Evolutionary conservation across 1,140 invertebrate species (phyloP).

Genomic region (Tenebrio molitor): DNA sequence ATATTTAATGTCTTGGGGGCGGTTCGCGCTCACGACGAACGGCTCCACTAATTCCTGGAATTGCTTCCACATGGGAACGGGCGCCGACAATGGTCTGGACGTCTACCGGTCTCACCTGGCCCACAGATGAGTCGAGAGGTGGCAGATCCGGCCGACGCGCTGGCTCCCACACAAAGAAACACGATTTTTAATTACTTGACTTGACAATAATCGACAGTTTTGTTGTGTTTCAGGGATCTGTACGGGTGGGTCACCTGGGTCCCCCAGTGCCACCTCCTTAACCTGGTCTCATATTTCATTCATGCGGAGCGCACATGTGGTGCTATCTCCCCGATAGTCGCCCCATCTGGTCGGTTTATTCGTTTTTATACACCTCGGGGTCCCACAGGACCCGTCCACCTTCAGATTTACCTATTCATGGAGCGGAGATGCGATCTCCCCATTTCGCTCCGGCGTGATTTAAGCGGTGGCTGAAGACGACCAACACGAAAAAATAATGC

Average conservation of each 20-base stretch:
- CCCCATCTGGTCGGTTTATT: conserved; percentile 64
- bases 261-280: conserved; percentile 54
- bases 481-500: conserved; percentile 14
- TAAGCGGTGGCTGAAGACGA: not conserved
- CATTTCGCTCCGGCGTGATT: conserved; percentile 3
- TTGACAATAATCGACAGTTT: no score
- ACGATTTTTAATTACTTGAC: no score
- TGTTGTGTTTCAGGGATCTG: no score
- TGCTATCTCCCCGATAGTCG: conserved; percentile 62
- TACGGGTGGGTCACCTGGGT: conserved; percentile 61
- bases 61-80: not conserved
- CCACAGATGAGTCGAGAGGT: no score
- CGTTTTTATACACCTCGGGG: conserved; percentile 60
- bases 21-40: not conserved
- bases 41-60: conserved; percentile 9
- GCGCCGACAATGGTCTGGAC: no score
- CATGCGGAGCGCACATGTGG: conserved; percentile 59
- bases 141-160: no score
- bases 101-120: no score
- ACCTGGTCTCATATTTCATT: conserved; percentile 62
- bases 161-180: no score
- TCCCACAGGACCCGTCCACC: conserved; percentile 53
- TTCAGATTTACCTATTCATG: conserved; percentile 64
- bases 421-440: conserved; percentile 46
- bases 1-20: conserved; percentile 24